Evolutionary conservation across 2,888 invertebrate genomes (phyloP), one percentile per base, ranked within the genome.

Genomic region (Blastobasis adustella): DNA sequence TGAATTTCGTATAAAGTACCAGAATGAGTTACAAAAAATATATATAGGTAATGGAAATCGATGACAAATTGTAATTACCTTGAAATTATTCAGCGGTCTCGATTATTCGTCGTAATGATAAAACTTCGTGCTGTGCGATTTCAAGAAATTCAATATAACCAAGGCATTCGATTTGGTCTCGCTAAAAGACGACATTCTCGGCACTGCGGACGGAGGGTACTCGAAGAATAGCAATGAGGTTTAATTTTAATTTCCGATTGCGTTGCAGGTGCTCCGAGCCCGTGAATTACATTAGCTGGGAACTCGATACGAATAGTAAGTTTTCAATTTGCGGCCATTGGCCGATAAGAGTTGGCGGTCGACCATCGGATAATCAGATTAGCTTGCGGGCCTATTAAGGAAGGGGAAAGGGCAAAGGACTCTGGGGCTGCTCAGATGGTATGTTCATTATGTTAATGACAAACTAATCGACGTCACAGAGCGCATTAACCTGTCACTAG

Each of bases 171-270:
- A 23, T 23, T 23, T 23, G 23, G 23, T 23, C 23, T 23, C 23
- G 23, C 23, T 23, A 23, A 23, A 23, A 23, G 23, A 23, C 23
- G 23, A 23, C 23, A 23, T 43, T 6, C 43, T 43, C n/a, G 5
- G 5, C 43, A 5, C 43, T 43, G 48, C 54, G 60, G 58, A 65
- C 67, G 63, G 39, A 23, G 6, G 47, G 3, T 23, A 23, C 23
- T 23, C 23, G 23, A 55, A 49, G 76, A 72, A 76, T 76, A 70
- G 66, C 69, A 72, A 77, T 71, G 59, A 51, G 45, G 45, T 62
- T 58, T 59, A 57, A 69, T 69, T 74, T 69, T 71, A 69, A 73
- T 73, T 72, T 67, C 62, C 60, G 63, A 67, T 71, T 65, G 60
- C 58, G 53, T 54, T 62, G 67, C 70, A 69, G 71, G 69, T 70